Evolutionary conservation across 2,888 invertebrate genomes (phyloP).

Genomic region (Cantharis lateralis): DNA sequence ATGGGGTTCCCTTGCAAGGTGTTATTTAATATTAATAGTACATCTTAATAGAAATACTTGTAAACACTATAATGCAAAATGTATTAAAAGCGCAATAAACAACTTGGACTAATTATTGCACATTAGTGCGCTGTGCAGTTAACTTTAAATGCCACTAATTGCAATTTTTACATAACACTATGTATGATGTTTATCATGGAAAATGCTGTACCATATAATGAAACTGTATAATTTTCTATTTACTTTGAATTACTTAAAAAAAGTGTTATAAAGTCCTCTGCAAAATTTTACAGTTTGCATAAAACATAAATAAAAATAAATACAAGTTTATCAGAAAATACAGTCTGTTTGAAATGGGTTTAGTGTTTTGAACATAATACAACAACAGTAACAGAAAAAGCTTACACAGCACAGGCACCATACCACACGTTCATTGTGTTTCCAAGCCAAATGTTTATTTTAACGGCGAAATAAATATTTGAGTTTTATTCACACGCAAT

Average conservation of each 20-base stretch:
- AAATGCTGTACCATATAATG: neutral
- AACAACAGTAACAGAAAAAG: neutral
- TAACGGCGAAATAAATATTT: slow-evolving; percentile 1
- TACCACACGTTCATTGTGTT: neutral
- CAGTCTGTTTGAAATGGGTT: neutral
- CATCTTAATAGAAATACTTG: neutral
- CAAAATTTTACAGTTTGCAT: neutral
- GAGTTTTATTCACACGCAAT: neutral
- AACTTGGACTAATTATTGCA: neutral
- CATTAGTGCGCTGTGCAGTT: neutral
- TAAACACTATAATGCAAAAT: too few relatives aligned
- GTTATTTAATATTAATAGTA: neutral
- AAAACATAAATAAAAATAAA: neutral
- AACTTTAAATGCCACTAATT: neutral
- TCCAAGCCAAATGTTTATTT: slow-evolving; percentile 1
- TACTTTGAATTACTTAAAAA: neutral
- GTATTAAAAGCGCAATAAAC: too few relatives aligned
- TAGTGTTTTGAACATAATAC: neutral
- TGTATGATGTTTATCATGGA: neutral
- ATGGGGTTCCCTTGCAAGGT: neutral
- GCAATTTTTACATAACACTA: neutral
- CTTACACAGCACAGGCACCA: neutral
- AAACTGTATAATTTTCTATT: neutral
- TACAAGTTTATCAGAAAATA: neutral
- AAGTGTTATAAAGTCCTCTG: neutral